Conservation (phyloP, 1,140 invertebrate species). For the Mactra quadrangularis region DNA sequence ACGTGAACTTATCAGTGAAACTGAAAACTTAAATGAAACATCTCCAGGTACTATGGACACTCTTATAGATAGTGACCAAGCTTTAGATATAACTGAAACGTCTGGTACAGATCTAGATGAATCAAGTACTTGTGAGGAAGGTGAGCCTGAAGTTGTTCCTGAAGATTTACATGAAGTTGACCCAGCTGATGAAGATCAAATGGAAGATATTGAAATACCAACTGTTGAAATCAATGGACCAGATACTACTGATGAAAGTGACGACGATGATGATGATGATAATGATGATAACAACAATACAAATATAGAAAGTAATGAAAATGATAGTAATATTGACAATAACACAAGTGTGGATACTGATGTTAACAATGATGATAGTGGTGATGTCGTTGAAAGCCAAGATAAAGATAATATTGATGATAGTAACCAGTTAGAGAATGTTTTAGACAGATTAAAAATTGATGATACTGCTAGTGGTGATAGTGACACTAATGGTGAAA, state of each 20-base stretch:
- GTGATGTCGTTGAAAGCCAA: background rate
- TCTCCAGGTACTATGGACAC: constrained; percentile 29
- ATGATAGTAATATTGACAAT: background rate
- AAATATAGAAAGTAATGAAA: constrained; percentile 7
- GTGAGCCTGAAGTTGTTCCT: constrained; percentile 30
- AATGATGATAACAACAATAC: background rate
- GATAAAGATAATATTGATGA: background rate
- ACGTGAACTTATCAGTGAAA: constrained; percentile 29
- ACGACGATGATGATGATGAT: background rate
- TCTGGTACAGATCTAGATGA: background rate
- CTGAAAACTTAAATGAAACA: constrained; percentile 27
- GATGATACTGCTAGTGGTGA: constrained; percentile 32
- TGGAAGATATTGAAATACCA: constrained; percentile 39
- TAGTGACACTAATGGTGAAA: constrained; percentile 45
- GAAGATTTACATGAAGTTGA: constrained; percentile 51
- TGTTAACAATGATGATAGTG: constrained; percentile 2
- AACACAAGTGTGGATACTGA: background rate
- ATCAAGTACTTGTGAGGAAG: constrained; percentile 19
- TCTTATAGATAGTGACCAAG: constrained; percentile 18
- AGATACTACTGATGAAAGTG: constrained; percentile 1
- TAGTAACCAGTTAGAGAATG: constrained; percentile 12
- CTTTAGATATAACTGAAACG: background rate
- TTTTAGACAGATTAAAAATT: constrained; percentile 29
- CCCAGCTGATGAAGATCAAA: constrained; percentile 54
- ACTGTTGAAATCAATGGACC: constrained; percentile 13